Conservation (phyloP, 2,113 vertebrate genomes). For the Saguinus midas region DNA sequence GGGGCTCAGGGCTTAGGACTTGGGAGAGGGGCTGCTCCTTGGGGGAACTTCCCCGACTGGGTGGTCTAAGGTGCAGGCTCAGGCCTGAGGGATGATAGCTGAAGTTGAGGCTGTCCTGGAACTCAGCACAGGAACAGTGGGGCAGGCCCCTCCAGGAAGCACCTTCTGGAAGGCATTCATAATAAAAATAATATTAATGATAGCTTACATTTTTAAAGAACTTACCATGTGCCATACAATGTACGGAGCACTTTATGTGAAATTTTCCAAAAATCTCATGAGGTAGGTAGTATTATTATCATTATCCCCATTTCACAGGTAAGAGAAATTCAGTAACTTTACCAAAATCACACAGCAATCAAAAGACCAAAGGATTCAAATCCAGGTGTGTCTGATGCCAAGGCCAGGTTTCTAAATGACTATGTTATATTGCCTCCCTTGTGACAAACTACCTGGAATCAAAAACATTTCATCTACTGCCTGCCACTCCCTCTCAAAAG, state of each 20-base stretch:
- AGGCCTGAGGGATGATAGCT: constrained; percentile 69
- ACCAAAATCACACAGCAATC: background rate
- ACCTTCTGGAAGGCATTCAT: constrained; percentile 71
- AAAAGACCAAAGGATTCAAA: constrained; percentile 33
- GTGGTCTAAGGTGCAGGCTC: constrained; percentile 79
- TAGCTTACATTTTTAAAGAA: background rate
- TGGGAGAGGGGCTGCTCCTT: constrained; percentile 72
- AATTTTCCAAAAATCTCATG: background rate
- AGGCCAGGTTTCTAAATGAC: background rate
- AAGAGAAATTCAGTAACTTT: background rate
- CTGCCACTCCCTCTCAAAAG: background rate
- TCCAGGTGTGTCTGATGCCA: background rate
- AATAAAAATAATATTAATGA: constrained; percentile 59
- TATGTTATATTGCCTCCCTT: background rate
- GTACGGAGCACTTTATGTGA: background rate
- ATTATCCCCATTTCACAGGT: constrained; percentile 3
- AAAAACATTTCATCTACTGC: background rate
- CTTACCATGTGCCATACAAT: background rate
- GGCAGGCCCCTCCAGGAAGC: constrained; percentile 77
- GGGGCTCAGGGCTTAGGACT: constrained; percentile 70
- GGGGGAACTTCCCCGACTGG: constrained; percentile 71
- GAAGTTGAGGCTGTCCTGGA: constrained; percentile 76
- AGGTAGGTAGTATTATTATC: background rate
- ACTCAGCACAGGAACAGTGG: constrained; percentile 75
- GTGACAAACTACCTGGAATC: background rate